Percentiles rank a stretch among this genome's conserved stretches.
These are phyloP conservation scores for Erpetoichthys calabaricus DNA, from an alignment of 2,797 vertebrate species.

Conservation along the genomic window DNA sequence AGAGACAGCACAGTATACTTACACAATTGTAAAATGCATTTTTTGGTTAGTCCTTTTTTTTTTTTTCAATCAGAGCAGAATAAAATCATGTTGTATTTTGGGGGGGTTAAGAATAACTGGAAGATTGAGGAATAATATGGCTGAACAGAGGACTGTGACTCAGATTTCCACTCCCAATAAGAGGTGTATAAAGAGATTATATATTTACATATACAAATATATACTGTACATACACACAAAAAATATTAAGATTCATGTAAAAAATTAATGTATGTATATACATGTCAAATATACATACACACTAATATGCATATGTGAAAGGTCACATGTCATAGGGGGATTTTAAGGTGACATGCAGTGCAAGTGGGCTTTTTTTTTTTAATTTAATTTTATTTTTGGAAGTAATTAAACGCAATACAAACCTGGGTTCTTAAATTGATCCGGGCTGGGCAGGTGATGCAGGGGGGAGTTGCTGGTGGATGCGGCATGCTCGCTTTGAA, in stretches of 20 bases:
- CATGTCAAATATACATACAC: neutral
- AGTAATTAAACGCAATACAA: constrained; percentile 47
- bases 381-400: constrained; percentile 13
- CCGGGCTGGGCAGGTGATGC: constrained; percentile 67
- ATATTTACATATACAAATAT: constrained; percentile 1
- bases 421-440: constrained; percentile 74
- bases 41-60: too few species aligned
- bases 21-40: too few species aligned
- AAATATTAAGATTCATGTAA: neutral
- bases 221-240: constrained; percentile 8
- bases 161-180: too few species aligned
- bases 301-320: constrained; percentile 3
- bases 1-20: too few species aligned
- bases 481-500: constrained; percentile 71
- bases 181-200: neutral
- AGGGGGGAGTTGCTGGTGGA: constrained; percentile 64
- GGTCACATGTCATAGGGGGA: constrained; percentile 19
- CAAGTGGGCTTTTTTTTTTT: neutral
- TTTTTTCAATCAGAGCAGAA: too few species aligned
- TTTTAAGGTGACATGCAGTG: constrained; percentile 10
- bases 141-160: too few species aligned
- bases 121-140: too few species aligned
- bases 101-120: too few species aligned
- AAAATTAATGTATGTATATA: constrained; percentile 5
- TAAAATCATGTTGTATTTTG: too few species aligned